Evolutionary conservation across 2,113 vertebrate species (phyloP), one percentile per base, ranked within the genome.

Genomic region (Chelonoidis abingdonii): DNA sequence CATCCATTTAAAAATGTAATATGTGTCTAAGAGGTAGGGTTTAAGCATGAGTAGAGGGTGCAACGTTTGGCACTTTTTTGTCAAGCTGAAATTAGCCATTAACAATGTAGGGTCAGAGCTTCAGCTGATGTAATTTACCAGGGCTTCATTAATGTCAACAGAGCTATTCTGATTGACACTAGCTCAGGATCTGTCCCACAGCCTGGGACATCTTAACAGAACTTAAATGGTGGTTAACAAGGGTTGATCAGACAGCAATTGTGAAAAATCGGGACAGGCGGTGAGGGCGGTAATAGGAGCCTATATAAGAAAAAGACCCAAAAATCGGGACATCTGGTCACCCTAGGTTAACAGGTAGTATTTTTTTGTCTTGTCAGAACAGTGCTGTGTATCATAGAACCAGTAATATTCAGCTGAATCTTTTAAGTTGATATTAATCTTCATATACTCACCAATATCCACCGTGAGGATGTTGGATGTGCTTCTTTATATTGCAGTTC

Each of bases 401-500:
- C 80, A 25, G 49, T 13, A 16, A 3, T 50, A 57, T 76, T 16
- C 6, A 78, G 10, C 19, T 47, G 3, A 2, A 1, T 1, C 41
- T 86, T 76, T 83, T 80, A 78, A 44, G 16, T 10, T 25, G 41
- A 27, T 47, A 5, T 47, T 16, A 49, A 22, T 24, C 65, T 87
- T 78, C 52, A 89, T 87, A 44, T 80, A 96, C 97, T 95, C 78
- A 97, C 97, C 81, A 84, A 8, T 0, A 16, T 95, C 97, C 97
- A 98, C 0, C 0, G 44, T 89, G 83, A 10, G 6, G 93, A 9
- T 80, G 86, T 54, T 84, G 41, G 12, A 47, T 78, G 9, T 75
- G 49, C 89, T 25, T 97, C 97, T 94, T 86, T 96, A 86, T 97
- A 98, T 84, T 94, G 96, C 89, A 98, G n/a, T 88, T 97, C 92